Evolutionary conservation across 2,113 vertebrate species (phyloP), one percentile per base, ranked within the genome.

Genomic region (Calyptomena viridis): DNA sequence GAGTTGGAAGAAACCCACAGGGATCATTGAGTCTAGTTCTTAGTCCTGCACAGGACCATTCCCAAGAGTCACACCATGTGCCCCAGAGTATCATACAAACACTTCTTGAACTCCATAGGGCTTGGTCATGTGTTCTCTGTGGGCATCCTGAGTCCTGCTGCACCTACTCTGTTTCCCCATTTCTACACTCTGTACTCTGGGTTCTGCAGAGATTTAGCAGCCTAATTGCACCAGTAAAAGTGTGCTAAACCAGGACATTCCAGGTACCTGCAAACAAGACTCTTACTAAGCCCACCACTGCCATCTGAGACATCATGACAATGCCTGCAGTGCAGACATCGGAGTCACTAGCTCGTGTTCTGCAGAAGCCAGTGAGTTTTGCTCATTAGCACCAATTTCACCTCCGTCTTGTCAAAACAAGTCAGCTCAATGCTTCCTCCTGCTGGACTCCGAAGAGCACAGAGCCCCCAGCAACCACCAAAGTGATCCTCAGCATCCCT

Each of bases 401-500:
- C 35, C 71, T 9, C 71, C 30, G 49, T 19, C 66, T 7, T 2
- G 14, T 31, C 79, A 60, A 35, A 55, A 39, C 7, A 49, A 64
- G 39, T 4, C 71, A 74, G 91, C 76, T 74, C 93, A 25, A 78
- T 50, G 84, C 76, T 58, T 76, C 86, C 63, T 95, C 93, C 93
- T 90, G 79, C 72, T 69, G 71, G 83, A 15, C 44, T 76, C 49
- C 58, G 21, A 37, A 68, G n/a, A 55, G 47, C 35, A 53, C 77
- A 55, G 39, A 74, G 44, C 5, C 19, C 44, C 40, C 60, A 75
- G 87, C 55, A 4, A 8, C 55, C 85, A 22, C 46, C 83, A 87
- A 6, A 27, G 28, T 0, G 15, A 58, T 31, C 37, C 67, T 74
- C 55, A 49, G 58, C 68, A 64, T 18, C 71, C 13, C 0, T 14